phyloP scores from a whole-genome alignment of 1,140 invertebrate species.

The Anadara kagoshimensis region DNA sequence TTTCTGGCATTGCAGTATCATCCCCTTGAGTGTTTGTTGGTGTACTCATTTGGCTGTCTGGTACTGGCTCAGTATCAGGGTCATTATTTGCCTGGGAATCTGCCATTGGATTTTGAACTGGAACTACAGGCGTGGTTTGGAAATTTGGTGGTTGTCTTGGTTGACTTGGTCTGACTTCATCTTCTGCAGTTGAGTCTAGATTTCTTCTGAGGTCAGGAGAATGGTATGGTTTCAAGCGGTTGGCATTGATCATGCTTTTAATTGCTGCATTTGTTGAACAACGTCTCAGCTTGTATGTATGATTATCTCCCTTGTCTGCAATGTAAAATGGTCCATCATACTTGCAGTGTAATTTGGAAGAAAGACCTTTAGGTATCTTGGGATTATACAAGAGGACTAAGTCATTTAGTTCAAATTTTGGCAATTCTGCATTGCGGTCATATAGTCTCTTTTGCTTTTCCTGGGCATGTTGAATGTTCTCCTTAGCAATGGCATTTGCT shows the following conservation, averaged over 20 bases:
- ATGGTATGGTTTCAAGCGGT: constrained; percentile 25
- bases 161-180: background rate
- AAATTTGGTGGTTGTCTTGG: constrained; percentile 1
- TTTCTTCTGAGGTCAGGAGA: background rate
- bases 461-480: constrained; percentile 13
- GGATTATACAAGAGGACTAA: constrained; percentile 10
- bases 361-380: constrained; percentile 14
- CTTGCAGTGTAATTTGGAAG: constrained; percentile 19
- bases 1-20: background rate
- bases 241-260: constrained; percentile 31
- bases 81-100: background rate
- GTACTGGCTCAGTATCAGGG: background rate
- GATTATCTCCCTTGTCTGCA: constrained; percentile 6
- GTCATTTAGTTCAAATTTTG: constrained; percentile 15
- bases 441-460: constrained; percentile 1
- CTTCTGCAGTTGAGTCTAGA: background rate
- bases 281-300: constrained; percentile 27
- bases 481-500: constrained; percentile 11
- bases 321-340: constrained; percentile 38
- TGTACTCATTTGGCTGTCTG: background rate
- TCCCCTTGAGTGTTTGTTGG: background rate
- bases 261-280: constrained; percentile 13
- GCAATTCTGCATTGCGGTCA: constrained; percentile 11
- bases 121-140: background rate
- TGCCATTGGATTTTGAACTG: background rate